A percentile compares a stretch with the other conserved stretches of the same genome.
Evolutionary conservation across 2,113 vertebrate genomes (phyloP).

Genomic region (Spea multiplicata): DNA sequence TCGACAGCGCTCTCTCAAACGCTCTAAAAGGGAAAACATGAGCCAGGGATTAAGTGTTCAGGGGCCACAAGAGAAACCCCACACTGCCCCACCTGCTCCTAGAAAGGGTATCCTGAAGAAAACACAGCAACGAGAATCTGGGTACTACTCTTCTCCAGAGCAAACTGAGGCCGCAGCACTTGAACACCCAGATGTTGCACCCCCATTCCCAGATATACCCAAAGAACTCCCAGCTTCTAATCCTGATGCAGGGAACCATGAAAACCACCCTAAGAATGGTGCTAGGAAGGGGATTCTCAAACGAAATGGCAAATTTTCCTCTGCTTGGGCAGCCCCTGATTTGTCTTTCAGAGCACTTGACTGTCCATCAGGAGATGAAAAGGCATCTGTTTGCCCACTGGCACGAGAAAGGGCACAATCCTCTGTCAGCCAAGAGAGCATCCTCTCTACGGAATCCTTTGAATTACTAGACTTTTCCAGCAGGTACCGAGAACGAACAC

Average conservation of each 20-base stretch:
- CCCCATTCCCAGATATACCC: conserved; percentile 49
- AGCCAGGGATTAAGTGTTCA: conserved; percentile 55
- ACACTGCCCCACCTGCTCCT: conserved; percentile 49
- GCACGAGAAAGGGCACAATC: conserved; percentile 60
- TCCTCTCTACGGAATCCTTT: conserved; percentile 93
- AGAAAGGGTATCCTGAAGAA: conserved; percentile 95
- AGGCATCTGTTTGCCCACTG: neutral
- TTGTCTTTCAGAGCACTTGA: conserved; percentile 61
- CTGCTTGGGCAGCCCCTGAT: conserved; percentile 39
- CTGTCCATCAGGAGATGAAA: conserved; percentile 23
- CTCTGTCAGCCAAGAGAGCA: conserved; percentile 90
- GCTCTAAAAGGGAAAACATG: conserved; percentile 89
- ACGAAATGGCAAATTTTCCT: conserved; percentile 80
- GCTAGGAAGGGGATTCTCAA: conserved; percentile 87
- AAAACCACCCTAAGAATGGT: neutral
- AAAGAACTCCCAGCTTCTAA: conserved; percentile 39
- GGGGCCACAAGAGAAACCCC: conserved; percentile 22
- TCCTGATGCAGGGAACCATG: conserved; percentile 12
- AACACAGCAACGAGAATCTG: conserved; percentile 75
- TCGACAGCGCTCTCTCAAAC: conserved; percentile 86
- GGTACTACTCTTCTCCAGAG: conserved; percentile 88
- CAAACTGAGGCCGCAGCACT: conserved; percentile 65
- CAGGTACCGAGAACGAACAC: conserved; percentile 38
- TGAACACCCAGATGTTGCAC: conserved; percentile 50
- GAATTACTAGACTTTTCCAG: conserved; percentile 87